Evolutionary conservation across 2,888 invertebrate genomes (phyloP), one percentile per base, ranked within the genome.

Genomic region (Tryphoninae sp.): DNA sequence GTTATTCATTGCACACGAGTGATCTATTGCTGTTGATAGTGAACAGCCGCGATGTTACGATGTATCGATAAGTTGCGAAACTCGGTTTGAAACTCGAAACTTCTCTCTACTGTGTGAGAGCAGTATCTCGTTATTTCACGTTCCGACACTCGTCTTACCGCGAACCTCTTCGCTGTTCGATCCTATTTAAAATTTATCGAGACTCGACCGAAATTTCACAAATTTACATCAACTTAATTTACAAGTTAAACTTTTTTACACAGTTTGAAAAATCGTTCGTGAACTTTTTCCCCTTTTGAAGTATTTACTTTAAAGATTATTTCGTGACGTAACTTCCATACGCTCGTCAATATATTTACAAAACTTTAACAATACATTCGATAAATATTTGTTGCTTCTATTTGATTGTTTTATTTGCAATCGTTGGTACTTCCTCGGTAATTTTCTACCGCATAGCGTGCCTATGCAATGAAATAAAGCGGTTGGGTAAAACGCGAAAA

Each of bases 11-110:
- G 80, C 45, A 40, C 80, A 59, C 58, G 69, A 61, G 75, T 80
- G 80, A 80, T 80, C 69, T 80, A 80, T 80, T 58, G 75, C 80
- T 80, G 74, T 80, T 80, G 80, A 80, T 80, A 80, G 69, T 65
- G 45, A 69, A 51, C 42, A 58, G 40, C 42, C 26, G 26, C 73
- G 26, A 19, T 58, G 55, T 75, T 69, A 58, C 75, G 69, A 75
- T 80, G 69, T 75, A 80, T 75, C 80, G 80, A 80, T 80, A 80
- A 80, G 75, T 80, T 65, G 49, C 58, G 22, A 64, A 80, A 80
- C 69, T 80, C 19, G 33, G 45, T 64, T 40, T 51, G 16, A 75
- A 55, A 55, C 51, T 51, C 49, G 42, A 7, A 72, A 51, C 65
- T 40, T 62, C 61, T 13, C 40, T 16, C 67, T 22, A 13, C 53